Conservation (phyloP, 2,113 vertebrate genomes). For the Arizona elegans region DNA sequence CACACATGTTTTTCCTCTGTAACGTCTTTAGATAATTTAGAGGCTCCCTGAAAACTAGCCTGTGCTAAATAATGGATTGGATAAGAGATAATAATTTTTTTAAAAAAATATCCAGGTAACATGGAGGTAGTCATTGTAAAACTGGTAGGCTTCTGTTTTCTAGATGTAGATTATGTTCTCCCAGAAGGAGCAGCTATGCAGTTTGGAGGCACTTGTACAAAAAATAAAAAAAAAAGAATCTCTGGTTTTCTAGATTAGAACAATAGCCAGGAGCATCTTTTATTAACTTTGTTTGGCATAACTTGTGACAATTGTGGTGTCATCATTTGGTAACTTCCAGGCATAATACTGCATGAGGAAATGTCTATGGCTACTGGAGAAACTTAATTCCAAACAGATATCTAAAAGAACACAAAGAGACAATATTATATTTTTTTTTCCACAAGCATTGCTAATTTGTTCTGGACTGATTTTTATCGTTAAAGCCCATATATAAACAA, state of each 20-base stretch:
- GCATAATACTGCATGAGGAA: not conserved
- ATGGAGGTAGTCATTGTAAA: not conserved
- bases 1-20: not conserved
- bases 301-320: not conserved
- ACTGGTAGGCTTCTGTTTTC: not conserved
- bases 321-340: not conserved
- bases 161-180: not conserved
- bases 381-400: not conserved
- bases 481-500: not conserved
- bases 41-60: not conserved
- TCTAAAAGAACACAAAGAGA: not conserved
- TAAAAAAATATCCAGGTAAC: not conserved
- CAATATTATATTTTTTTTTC: not conserved
- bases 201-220: not conserved
- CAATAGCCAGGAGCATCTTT: not conserved
- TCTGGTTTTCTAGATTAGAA: not conserved
- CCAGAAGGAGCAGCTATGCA: not conserved
- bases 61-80: not conserved
- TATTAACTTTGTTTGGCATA: not conserved
- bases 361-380: not conserved
- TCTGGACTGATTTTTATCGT: not conserved
- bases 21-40: not conserved
- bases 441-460: not conserved
- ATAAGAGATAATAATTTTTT: not conserved
- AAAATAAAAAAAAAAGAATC: not conserved